Base-by-base conservation (phyloP, 1,140 invertebrate species). In the Aphaenogaster ashmeadi region DNA sequence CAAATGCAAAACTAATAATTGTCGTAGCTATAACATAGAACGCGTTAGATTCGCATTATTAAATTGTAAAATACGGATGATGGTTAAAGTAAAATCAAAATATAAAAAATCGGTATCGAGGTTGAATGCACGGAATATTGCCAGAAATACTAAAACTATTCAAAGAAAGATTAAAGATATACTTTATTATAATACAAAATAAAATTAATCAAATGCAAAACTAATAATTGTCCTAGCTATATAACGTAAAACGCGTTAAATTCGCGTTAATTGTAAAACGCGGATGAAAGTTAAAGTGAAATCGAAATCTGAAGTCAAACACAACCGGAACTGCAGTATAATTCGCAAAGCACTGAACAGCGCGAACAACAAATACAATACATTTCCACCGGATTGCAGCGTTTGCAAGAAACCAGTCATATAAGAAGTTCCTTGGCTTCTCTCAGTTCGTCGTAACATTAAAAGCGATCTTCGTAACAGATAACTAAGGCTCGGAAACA, bases 401-500 rank as follows among this genome's bases (percentile, higher is more conserved):
- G 47, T 52, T 66, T 18, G 41, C 7, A 38, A 52, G 44, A 79
- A 60, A 36, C 44, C 41, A 54, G 13, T 64, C 11, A 27, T 50
- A 13, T 15, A 21, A 71, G 36, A 56, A 69, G 47, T 81, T 54
- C 15, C 21, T 81, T 36, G 36, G 21, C 27, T 58, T 58, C 38
- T 74, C 27, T 36, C n/a, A 21, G 52, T 58, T 1, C 47, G 13
- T 36, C 52, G 56, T 74, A 58, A 47, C 36, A 60, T 47, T 60
- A 58, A 58, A 47, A 2, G 13, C 11, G 41, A 74, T 74, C 56
- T 74, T 58, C n/a, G n/a, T 74, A 60, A 60, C 54, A 21, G 54
- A 83, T 50, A 83, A 72, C 13, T 13, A 7, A 47, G n/a, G 15
- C 58, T 47, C 15, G 18, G 13, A 58, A 60, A 72, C 27, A 54